Percentiles rank a stretch among this genome's conserved stretches.
Evolutionary conservation across 2,113 vertebrate genomes (phyloP).

Genomic region (Tor tambroides): DNA sequence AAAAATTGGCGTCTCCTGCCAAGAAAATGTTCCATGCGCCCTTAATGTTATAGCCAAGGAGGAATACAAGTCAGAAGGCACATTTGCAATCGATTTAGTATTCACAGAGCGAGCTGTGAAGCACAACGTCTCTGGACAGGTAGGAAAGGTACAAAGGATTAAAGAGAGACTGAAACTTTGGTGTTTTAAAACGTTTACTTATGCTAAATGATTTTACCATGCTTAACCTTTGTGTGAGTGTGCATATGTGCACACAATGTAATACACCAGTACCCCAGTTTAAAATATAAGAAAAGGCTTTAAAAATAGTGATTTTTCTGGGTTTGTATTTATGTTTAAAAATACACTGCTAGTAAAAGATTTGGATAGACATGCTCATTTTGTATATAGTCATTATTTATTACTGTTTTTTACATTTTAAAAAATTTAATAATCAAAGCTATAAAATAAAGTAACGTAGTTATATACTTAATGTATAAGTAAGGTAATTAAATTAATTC

Average conservation of each 20-base stretch:
- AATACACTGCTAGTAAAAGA: too few relatives aligned
- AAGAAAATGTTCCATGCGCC: conserved; percentile 58
- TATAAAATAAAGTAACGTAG: too few relatives aligned
- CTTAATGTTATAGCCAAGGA: conserved; percentile 56
- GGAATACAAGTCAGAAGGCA: conserved; percentile 56
- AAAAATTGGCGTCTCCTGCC: conserved; percentile 48
- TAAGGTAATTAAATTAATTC: too few relatives aligned
- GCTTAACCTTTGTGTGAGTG: not conserved
- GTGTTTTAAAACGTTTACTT: not conserved
- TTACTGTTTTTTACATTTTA: not conserved
- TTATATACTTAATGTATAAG: too few relatives aligned
- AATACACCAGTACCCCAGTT: not conserved
- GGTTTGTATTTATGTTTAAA: too few relatives aligned
- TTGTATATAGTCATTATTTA: too few relatives aligned
- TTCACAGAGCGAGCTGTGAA: conserved; percentile 57
- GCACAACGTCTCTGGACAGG: conserved; percentile 51
- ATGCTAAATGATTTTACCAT: not conserved
- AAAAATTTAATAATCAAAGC: not conserved
- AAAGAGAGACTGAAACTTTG: conserved; percentile 2
- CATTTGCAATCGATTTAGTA: conserved; percentile 61
- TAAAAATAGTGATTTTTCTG: not conserved
- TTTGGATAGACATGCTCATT: too few relatives aligned
- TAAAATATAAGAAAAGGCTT: not conserved
- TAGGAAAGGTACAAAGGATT: conserved; percentile 50
- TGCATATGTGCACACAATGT: not conserved